phyloP scores from a whole-genome alignment of 1,140 invertebrate species.

The Spodoptera frugiperda region DNA sequence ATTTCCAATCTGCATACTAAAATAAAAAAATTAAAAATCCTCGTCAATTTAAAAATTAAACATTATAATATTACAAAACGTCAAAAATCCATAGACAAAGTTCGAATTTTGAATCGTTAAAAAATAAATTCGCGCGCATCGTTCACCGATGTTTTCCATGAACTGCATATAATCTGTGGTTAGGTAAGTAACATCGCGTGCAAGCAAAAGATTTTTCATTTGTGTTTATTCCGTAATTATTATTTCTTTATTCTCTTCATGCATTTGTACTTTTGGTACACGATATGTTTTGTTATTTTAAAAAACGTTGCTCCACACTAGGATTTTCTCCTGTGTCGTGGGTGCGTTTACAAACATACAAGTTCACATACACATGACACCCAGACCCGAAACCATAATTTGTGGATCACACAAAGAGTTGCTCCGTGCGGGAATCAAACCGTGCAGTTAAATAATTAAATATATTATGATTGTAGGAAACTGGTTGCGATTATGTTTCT shows the following conservation, averaged over 20 bases:
- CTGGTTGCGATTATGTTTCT: not conserved
- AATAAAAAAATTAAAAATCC: no score
- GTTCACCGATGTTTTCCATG: not conserved
- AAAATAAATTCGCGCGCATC: not conserved
- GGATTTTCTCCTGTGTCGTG: no score
- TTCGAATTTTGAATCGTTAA: not conserved
- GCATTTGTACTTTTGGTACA: constrained; percentile 7
- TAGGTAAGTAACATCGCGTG: constrained; percentile 26
- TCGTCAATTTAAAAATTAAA: not conserved
- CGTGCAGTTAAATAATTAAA: no score
- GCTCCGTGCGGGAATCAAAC: no score
- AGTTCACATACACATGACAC: no score
- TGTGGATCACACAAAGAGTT: no score
- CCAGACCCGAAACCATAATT: no score
- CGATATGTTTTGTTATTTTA: no score
- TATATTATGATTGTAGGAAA: not conserved
- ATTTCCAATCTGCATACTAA: no score
- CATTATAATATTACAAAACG: not conserved
- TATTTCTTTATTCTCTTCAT: constrained; percentile 36
- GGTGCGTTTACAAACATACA: no score
- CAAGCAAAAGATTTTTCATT: not conserved
- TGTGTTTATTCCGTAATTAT: not conserved
- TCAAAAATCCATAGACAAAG: not conserved
- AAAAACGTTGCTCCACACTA: no score
- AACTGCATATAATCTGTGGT: constrained; percentile 6